Evolutionary conservation across 2,797 vertebrate species (phyloP).

Genomic region (Cryptoprocta ferox): DNA sequence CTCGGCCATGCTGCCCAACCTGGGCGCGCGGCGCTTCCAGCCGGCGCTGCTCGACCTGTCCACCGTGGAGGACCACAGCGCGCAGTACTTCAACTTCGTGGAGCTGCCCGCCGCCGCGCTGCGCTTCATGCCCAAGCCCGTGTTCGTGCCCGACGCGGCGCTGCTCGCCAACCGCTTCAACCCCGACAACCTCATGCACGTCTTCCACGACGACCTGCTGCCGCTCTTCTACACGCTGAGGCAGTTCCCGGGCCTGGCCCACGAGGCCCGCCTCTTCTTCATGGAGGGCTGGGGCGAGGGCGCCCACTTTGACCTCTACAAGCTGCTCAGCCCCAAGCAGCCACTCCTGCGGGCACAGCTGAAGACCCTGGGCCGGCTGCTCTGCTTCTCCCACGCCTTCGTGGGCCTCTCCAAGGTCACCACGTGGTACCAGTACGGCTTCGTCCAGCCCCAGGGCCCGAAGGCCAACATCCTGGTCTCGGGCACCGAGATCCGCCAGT

Average conservation of each 20-base stretch:
- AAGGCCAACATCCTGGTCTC: constrained; percentile 98
- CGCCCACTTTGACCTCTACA: constrained; percentile 95
- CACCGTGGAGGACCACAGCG: constrained; percentile 98
- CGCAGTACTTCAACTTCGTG: constrained; percentile 98
- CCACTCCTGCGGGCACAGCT: constrained; percentile 96
- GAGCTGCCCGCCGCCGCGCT: constrained; percentile 95
- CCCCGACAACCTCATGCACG: constrained; percentile 98
- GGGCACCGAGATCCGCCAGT: constrained; percentile 96
- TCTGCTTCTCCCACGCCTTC: constrained; percentile 97
- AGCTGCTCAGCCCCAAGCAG: constrained; percentile 95
- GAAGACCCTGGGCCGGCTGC: constrained; percentile 94
- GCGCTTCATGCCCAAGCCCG: constrained; percentile 96
- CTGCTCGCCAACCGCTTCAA: constrained; percentile 98
- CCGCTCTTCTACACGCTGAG: constrained; percentile 98
- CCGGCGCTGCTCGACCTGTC: constrained; percentile 97
- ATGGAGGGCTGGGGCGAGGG: constrained; percentile 99
- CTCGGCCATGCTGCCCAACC: constrained; percentile 96
- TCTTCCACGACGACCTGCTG: constrained; percentile 97
- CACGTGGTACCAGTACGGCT: constrained; percentile 99
- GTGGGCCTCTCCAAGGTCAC: constrained; percentile 98
- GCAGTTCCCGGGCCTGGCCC: constrained; percentile 94
- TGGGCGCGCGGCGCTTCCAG: constrained; percentile 97
- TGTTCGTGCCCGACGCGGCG: constrained; percentile 96
- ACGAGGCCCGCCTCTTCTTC: constrained; percentile 94
- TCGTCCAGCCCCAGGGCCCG: constrained; percentile 97